phyloP scores from a whole-genome alignment of 2,888 invertebrate species.

The Leucophenga maculata region DNA sequence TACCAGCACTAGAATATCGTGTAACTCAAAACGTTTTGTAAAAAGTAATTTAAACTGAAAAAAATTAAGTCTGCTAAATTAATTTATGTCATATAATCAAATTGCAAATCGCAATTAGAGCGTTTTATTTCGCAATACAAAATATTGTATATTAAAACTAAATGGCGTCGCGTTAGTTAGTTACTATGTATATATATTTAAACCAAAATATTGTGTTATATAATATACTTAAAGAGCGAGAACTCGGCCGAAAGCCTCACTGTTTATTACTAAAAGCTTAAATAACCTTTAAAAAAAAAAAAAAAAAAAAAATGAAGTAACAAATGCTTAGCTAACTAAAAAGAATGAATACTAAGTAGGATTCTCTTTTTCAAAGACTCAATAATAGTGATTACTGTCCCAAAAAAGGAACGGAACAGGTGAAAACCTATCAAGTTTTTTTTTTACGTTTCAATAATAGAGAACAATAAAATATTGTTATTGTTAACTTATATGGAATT shows the following conservation, averaged over 20 bases:
- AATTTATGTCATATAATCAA: slow-evolving; percentile 49
- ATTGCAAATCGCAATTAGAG: slow-evolving; percentile 37
- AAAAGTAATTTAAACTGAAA: background rate
- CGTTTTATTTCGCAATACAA: slow-evolving; percentile 23
- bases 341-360: too few species aligned
- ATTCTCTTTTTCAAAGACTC: too few species aligned
- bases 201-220: background rate
- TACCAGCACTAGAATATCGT: background rate
- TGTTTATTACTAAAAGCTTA: too few species aligned
- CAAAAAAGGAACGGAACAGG: too few species aligned
- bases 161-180: slow-evolving; percentile 36
- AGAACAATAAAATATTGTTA: too few species aligned
- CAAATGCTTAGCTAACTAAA: too few species aligned
- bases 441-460: too few species aligned
- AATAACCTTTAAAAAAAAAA: too few species aligned
- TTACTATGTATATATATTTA: slow-evolving; percentile 5
- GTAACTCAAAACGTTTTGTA: background rate
- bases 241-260: slow-evolving; percentile 19
- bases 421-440: too few species aligned
- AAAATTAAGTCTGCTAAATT: slow-evolving; percentile 37
- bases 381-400: too few species aligned
- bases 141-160: slow-evolving; percentile 34
- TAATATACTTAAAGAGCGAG: slow-evolving; percentile 30
- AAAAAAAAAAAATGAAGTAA: too few species aligned
- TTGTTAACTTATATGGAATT: too few species aligned